phyloP scores from a whole-genome alignment of 2,888 invertebrate genomes.

The Tachina lurida region DNA sequence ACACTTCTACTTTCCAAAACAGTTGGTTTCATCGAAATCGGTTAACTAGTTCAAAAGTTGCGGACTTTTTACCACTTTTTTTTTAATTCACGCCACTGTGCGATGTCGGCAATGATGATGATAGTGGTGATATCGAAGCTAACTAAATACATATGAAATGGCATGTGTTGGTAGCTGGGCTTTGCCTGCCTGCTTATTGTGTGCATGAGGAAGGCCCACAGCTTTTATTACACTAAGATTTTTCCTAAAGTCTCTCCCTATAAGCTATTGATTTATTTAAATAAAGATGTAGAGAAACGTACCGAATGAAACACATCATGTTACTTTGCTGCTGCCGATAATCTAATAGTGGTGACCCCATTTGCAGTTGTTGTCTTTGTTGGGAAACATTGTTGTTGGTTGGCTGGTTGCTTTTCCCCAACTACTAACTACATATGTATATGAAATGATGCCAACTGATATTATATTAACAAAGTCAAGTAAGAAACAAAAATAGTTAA shows the following conservation, averaged over 20 bases:
- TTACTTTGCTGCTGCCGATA: conserved; percentile 62
- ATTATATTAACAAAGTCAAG: conserved; percentile 39
- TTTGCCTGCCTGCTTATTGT: not conserved
- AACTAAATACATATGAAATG: not conserved
- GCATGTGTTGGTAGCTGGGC: not conserved
- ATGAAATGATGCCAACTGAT: conserved; percentile 35
- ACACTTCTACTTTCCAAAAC: too few species aligned
- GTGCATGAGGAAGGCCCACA: conserved; percentile 16
- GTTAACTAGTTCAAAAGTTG: too few species aligned
- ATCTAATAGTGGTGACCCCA: conserved; percentile 68
- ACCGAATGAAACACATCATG: conserved; percentile 41
- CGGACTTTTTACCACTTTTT: too few species aligned
- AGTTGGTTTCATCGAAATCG: too few species aligned
- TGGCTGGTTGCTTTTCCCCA: conserved; percentile 32
- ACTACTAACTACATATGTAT: not conserved
- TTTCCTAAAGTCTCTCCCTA: conserved; percentile 22
- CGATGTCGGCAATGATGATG: conserved; percentile 10
- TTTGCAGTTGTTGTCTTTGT: conserved; percentile 70
- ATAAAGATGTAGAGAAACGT: conserved; percentile 33
- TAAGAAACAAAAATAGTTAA: conserved; percentile 1
- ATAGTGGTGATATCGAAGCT: conserved; percentile 34
- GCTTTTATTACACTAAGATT: conserved; percentile 16
- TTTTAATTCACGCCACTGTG: too few species aligned
- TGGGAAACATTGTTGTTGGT: conserved; percentile 51
- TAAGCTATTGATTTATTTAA: conserved; percentile 60